Conservation (phyloP, 2,113 vertebrate genomes). For the Condylura cristata region DNA sequence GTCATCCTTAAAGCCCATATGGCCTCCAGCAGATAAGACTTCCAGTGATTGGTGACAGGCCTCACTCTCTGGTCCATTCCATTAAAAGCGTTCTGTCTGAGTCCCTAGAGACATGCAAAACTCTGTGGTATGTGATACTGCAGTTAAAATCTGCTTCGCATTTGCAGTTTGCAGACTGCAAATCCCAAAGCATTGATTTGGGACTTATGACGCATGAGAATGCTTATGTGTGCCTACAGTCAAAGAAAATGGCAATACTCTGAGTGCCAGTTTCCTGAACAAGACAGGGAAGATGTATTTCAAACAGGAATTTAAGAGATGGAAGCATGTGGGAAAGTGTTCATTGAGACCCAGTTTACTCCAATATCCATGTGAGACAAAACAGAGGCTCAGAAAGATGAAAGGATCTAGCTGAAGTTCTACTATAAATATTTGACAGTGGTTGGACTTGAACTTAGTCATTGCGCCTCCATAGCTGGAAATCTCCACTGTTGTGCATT, state of each 20-base stretch:
- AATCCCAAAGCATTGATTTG: constrained; percentile 64
- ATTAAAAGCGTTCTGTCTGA: constrained; percentile 68
- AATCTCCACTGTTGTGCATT: background rate
- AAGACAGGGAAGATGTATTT: constrained; percentile 27
- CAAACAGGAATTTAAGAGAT: constrained; percentile 55
- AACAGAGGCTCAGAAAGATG: background rate
- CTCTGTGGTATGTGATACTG: constrained; percentile 57
- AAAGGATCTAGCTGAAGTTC: background rate
- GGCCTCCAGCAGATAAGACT: constrained; percentile 62
- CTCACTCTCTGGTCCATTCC: constrained; percentile 40
- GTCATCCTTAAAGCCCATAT: constrained; percentile 53
- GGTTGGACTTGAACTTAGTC: background rate
- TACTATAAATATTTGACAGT: background rate
- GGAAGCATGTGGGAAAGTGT: constrained; percentile 14
- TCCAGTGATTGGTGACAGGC: constrained; percentile 63
- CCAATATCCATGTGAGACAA: background rate
- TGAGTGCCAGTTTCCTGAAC: constrained; percentile 2
- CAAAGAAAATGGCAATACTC: constrained; percentile 50
- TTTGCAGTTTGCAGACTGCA: constrained; percentile 68
- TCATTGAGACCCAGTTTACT: constrained; percentile 12
- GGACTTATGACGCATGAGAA: constrained; percentile 34
- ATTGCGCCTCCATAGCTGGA: background rate
- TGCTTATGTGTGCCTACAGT: constrained; percentile 22
- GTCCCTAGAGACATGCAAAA: constrained; percentile 65
- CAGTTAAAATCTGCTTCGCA: constrained; percentile 66